Evolutionary conservation across 2,113 vertebrate species (phyloP), one percentile per base, ranked within the genome.

Genomic region (Pica pica): DNA sequence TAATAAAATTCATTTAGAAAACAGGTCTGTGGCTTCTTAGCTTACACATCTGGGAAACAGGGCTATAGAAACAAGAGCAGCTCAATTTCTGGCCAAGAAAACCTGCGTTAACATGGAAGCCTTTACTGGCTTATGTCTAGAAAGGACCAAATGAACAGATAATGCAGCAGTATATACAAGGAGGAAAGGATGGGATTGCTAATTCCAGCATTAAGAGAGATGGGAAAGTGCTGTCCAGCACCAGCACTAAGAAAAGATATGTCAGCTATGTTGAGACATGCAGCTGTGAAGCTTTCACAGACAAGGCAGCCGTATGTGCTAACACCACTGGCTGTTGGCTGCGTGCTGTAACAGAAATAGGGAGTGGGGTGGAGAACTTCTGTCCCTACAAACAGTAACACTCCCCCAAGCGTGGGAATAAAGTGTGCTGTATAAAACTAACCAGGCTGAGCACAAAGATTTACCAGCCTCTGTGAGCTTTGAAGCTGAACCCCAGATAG

Each of bases 251-350:
- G 30, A 55, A 17, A 82, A 22, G 2, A 9, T 35, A 13, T 2
- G 9, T 31, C 24, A 13, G 68, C 39, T 49, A 0, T 10, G 7
- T 1, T 37, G 37, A 28, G 42, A 39, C 0, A 3, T 2, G 4
- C 13, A 2, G 28, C 27, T 41, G 16, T 33, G 56, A 56, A 69
- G 63, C 33, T 67, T 35, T n/a, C 37, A 37, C 16, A 46, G 69
- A 19, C 11, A 21, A 33, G 20, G 9, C 9, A 14, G 57, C 35
- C 3, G 0, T 8, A 0, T 23, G 41, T 7, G 6, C 28, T 47
- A 15, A 5, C 12, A 39, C 18, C 13, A 4, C 28, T 9, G 30
- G 28, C 19, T 37, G 55, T 35, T n/a, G 27, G 59, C 49, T 46
- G 33, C 8, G 0, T 19, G 4, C 12, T 55, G 2, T 18, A 79